These are phyloP conservation scores for Cylindroiulus punctatus DNA, from an alignment of 2,888 invertebrate genomes.

Conservation along the genomic window DNA sequence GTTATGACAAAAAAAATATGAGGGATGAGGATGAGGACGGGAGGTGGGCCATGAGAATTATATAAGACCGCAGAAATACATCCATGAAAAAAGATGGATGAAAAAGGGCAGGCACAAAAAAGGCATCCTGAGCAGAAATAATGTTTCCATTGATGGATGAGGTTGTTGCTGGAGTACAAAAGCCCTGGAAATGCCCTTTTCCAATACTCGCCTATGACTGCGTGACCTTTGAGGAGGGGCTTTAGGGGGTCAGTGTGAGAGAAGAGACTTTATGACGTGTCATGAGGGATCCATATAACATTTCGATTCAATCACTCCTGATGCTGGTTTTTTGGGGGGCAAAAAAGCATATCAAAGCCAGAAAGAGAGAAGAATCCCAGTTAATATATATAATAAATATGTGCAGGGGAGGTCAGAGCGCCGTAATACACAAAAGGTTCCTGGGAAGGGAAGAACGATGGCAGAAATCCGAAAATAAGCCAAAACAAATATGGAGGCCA, in stretches of 20 bases:
- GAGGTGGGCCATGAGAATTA: neutral
- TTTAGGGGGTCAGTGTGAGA: neutral
- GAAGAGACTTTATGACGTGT: slow-evolving; percentile 29
- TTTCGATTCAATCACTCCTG: slow-evolving; percentile 38
- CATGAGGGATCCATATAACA: slow-evolving; percentile 31
- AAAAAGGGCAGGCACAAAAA: slow-evolving; percentile 9
- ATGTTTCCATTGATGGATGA: slow-evolving; percentile 42
- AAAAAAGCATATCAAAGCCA: slow-evolving; percentile 12
- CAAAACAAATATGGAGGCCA: slow-evolving; percentile 4
- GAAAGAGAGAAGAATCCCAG: neutral
- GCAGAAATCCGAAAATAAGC: neutral
- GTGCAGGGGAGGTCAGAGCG: neutral
- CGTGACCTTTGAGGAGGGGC: slow-evolving; percentile 7
- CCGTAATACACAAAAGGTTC: neutral
- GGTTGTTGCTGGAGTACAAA: slow-evolving; percentile 27
- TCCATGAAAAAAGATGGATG: neutral
- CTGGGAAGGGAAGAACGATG: neutral
- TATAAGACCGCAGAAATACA: slow-evolving; percentile 24
- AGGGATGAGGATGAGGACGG: slow-evolving; percentile 4
- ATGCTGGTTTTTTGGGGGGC: neutral
- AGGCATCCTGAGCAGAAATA: slow-evolving; percentile 29
- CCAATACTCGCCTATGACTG: slow-evolving; percentile 2
- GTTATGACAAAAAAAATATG: neutral
- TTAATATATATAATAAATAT: slow-evolving; percentile 22
- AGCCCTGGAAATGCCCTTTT: slow-evolving; percentile 34